Evolutionary conservation across 2,888 invertebrate genomes (phyloP), one percentile per base, ranked within the genome.

Genomic region (Caenorhabditis sinica): DNA sequence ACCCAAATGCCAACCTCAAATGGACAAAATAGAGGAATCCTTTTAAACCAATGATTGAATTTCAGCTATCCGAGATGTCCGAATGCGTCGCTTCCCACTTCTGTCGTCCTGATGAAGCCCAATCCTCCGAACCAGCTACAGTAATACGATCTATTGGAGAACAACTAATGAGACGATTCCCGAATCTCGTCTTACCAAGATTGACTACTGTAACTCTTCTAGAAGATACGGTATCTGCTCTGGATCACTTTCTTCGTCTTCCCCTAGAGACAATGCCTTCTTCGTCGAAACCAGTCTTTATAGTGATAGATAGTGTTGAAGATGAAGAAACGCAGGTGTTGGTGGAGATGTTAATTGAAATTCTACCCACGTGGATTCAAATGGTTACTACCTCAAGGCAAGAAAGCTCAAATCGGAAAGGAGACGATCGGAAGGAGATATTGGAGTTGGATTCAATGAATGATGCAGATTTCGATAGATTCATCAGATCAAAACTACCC

Each of bases 111-210:
- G 86, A 73, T 17, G 85, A 83, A 11, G 82, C 89, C 5, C 83
- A 88, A 63, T 86, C 89, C 13, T 81, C 85, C 20, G 89, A 89
- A 72, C 33, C 88, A 2, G 86, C 88, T 33, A 87, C 84, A n/a
- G 36, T 89, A 49, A 74, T 89, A 58, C 87, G 88, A 58, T 87
- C 86, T 25, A 33, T 89, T 28, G 80, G 84, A 25, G 72, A 77
- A 40, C 86, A 86, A 45, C 72, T 86, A 13, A 82, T 72, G 79
- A 58, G 61, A 6, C 79, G 87, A 43, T 89, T 89, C 36, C 89
- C 89, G 8, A 89, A 89, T 60, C 56, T 89, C 69, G 85, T 88
- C n/a, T 75, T 89, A 5, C 88, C 89, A 23, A 75, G 85, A 25
- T 72, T 89, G 40, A 86, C 83, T 25, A 86, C 87, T 0, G 84